phyloP scores from a whole-genome alignment of 2,888 invertebrate genomes.

The Priocnemis perturbator region DNA sequence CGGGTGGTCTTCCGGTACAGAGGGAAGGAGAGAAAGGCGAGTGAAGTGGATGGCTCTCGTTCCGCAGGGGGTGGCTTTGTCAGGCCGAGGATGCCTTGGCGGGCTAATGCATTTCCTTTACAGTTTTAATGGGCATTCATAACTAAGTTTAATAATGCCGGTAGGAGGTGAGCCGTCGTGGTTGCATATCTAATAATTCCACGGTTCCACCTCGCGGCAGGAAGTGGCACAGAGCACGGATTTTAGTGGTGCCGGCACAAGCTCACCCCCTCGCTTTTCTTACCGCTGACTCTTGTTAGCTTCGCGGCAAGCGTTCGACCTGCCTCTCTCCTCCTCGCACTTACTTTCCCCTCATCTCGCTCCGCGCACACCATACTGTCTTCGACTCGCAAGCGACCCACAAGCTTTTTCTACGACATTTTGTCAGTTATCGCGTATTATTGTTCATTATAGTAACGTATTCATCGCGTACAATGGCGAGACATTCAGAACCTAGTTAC shows the following conservation, averaged over 20 bases:
- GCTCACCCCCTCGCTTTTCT: constrained; percentile 29
- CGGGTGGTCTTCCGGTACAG: constrained; percentile 31
- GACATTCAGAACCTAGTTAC: too few species aligned
- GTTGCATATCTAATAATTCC: constrained; percentile 71
- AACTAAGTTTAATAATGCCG: constrained; percentile 74
- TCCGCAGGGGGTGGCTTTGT: constrained; percentile 61
- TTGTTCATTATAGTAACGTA: neutral
- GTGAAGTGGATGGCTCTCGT: constrained; percentile 62
- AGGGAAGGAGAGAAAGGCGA: constrained; percentile 11
- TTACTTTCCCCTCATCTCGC: constrained; percentile 9
- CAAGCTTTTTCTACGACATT: neutral
- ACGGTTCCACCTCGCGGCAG: constrained; percentile 56
- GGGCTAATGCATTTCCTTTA: constrained; percentile 75
- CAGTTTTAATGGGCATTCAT: constrained; percentile 75
- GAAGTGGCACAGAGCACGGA: constrained; percentile 60
- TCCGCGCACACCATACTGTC: neutral
- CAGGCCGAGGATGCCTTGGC: constrained; percentile 59
- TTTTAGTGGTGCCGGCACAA: constrained; percentile 52
- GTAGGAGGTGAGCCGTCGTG: constrained; percentile 66
- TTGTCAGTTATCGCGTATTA: neutral
- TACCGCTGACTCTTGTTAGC: constrained; percentile 15
- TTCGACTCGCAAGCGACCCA: neutral
- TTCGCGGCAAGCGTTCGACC: constrained; percentile 37
- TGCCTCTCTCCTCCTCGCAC: constrained; percentile 30
- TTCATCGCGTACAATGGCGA: too few species aligned